Conservation (phyloP, 2,888 invertebrate species). For the Pecten maximus region DNA sequence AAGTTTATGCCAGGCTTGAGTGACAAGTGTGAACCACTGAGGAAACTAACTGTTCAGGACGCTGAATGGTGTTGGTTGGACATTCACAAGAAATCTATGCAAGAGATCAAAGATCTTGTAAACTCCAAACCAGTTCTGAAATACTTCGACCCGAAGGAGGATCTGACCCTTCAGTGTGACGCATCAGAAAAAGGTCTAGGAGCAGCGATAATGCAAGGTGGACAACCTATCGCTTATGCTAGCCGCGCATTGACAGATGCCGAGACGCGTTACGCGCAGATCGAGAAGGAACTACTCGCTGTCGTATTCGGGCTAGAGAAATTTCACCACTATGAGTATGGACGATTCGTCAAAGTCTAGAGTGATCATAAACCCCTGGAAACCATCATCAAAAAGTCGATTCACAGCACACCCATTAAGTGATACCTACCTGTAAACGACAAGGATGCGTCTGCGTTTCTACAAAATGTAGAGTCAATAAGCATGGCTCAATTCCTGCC, state of each 20-base stretch:
- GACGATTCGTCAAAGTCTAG: constrained; percentile 77
- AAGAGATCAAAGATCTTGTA: constrained; percentile 48
- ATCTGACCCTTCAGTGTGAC: constrained; percentile 53
- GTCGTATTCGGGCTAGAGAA: constrained; percentile 79
- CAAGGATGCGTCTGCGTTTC: neutral
- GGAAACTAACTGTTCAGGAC: constrained; percentile 56
- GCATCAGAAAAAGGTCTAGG: constrained; percentile 52
- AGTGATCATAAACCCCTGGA: constrained; percentile 82
- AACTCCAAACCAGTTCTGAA: constrained; percentile 46
- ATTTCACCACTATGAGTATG: constrained; percentile 67
- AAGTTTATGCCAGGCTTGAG: constrained; percentile 60
- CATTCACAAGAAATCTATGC: constrained; percentile 47
- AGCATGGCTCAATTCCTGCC: constrained; percentile 50
- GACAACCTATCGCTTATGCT: constrained; percentile 51
- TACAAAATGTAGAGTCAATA: constrained; percentile 34
- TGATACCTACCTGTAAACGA: constrained; percentile 49
- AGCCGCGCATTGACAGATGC: constrained; percentile 51
- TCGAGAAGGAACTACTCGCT: constrained; percentile 59
- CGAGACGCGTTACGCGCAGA: constrained; percentile 56
- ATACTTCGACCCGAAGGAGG: constrained; percentile 51
- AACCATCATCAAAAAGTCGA: constrained; percentile 74
- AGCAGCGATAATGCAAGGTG: constrained; percentile 52
- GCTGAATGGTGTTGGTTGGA: constrained; percentile 50
- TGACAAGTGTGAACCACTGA: constrained; percentile 57
- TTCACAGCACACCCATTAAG: constrained; percentile 61